Percentiles rank a stretch among this genome's conserved stretches.
phyloP scores from a whole-genome alignment of 2,888 invertebrate species.

The Seladonia tumulorum region DNA sequence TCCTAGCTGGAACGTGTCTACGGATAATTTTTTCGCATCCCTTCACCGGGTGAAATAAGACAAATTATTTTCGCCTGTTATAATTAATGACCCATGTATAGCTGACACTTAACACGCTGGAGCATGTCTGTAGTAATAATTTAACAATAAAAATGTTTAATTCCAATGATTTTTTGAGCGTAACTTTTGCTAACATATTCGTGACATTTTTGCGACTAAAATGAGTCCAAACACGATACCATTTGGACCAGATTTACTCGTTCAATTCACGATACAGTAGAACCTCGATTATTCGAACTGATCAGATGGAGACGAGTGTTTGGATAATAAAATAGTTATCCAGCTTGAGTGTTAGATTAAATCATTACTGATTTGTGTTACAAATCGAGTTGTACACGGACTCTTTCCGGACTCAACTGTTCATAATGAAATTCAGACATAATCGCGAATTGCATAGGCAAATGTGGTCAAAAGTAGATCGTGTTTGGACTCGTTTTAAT shows the following conservation, averaged over 20 bases:
- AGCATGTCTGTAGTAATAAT: not conserved
- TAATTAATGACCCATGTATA: not conserved
- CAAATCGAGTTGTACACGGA: too few relatives aligned
- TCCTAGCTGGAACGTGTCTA: not conserved
- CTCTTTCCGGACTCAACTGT: too few relatives aligned
- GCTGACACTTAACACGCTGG: not conserved
- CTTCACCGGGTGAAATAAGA: not conserved
- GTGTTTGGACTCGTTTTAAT: not conserved
- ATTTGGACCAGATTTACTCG: not conserved
- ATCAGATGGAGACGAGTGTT: too few relatives aligned
- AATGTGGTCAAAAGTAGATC: too few relatives aligned
- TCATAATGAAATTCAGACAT: not conserved
- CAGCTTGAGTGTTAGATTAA: too few relatives aligned
- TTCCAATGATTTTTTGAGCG: too few relatives aligned
- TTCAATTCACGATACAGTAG: not conserved
- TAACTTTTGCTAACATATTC: too few relatives aligned
- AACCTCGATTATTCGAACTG: not conserved
- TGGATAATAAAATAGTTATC: not conserved
- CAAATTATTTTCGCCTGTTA: not conserved
- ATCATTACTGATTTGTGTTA: too few relatives aligned
- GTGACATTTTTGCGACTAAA: too few relatives aligned
- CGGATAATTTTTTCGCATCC: not conserved
- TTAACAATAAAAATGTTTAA: too few relatives aligned
- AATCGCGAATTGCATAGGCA: too few relatives aligned
- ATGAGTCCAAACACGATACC: too few relatives aligned